Evolutionary conservation across 2,113 vertebrate species (phyloP), one percentile per base, ranked within the genome.

Genomic region (Scortum barcoo): DNA sequence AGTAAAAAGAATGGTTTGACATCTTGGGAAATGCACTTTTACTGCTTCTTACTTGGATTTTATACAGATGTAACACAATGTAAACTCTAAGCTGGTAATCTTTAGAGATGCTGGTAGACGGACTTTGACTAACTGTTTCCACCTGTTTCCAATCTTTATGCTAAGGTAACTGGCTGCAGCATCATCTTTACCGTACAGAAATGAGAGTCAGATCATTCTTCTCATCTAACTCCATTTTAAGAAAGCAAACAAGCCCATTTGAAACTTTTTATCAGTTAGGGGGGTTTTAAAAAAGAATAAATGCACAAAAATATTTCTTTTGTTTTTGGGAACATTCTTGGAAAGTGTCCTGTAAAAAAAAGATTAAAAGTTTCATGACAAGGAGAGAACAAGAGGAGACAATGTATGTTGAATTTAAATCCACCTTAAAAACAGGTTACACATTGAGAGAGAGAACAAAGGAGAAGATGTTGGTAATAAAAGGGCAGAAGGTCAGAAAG

Each of bases 401-500:
- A 40, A 38, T 76, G 13, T 12, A 16, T 51, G 36, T 19, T 56
- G 17, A 66, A 51, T 74, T 69, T 51, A 38, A 68, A 78, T 33
- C 5, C 54, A 36, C 10, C 3, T 74, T 72, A 30, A 36, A 88
- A 68, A 73, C 56, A 38, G 42, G 40, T 50, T 53, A 63, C n/a
- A 88, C 78, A 61, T 9, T 9, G 5, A 58, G 66, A 22, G 66
- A 22, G 33, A 72, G 57, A 40, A 58, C 63, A 56, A 78, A 77
- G 7, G 51, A 54, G 16, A 81, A 66, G 6, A 28, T 16, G 67
- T 26, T 65, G 16, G 44, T 38, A 60, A 60, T 62, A 44, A 60
- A 74, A 20, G 62, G 58, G 36, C 36, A 77, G 22, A 73, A 40
- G 65, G 84, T 85, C 26, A 80, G 17, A 75, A 38, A 73, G 53